Base-by-base conservation (phyloP, 30 jellyfish, hydroid and myxozoan species). In the Hydractinia symbiolongicarpus region DNA sequence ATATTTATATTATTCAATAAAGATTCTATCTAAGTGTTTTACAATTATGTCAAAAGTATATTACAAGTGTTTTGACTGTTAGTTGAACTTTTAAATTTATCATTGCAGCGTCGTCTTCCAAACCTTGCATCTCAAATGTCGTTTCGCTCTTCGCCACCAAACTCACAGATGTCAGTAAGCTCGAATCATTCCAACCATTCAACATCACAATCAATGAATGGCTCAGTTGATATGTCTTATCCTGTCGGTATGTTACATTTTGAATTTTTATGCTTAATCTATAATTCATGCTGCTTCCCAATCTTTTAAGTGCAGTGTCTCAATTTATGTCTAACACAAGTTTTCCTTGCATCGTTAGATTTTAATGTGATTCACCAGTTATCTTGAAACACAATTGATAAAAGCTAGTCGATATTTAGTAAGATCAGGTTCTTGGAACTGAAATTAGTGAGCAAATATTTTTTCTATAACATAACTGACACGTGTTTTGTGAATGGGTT, bases 81-180 rank as follows among this genome's bases (percentile, higher is more conserved):
- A 0, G 44, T 2, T 30, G 44, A 30, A 30, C 44, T 30, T 1
- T 30, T 2, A 30, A 30, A 30, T 30, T 2, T 30, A 30, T 30
- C 44, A 30, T 30, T 72, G 19, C 69, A 90, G 97, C 79, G 95
- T 9, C 79, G 81, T 54, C 83, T 90, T 62, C 95, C 97, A 7
- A 56, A 79, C 3, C 52, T 85, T n/a, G 86, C 97, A 4, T 86
- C 97, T 0, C 94, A 78, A 78, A 50, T 90, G 73, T 90, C 97
- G 57, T 82, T 85, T 57, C 89, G 82, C 30, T 85, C 95, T 5
- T 66, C 95, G n/a, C 79, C 79, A 77, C 73, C 61, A 60, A 77
- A 62, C 50, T 77, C 85, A 10, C 79, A 72, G 50, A 60, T 56
- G 70, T 55, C 73, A 52, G 78, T 50, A 56, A 81, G 75, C 13